These are phyloP conservation scores for Scaptomyza tumidula DNA, from an alignment of 2,888 invertebrate genomes.

Conservation along the genomic window DNA sequence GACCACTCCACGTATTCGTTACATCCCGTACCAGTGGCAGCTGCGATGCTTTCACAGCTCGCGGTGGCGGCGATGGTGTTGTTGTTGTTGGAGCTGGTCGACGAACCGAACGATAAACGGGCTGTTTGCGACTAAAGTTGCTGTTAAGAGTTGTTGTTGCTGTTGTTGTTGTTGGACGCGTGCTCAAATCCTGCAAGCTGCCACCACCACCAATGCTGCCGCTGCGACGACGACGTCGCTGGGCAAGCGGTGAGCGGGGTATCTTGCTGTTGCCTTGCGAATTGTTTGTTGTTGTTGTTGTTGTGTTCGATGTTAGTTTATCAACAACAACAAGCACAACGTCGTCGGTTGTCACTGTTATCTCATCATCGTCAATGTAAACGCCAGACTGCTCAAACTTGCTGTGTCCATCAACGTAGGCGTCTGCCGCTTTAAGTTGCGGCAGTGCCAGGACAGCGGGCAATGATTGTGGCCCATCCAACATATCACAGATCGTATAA, in stretches of 20 bases:
- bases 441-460: slow-evolving; percentile 69
- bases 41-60: slow-evolving; percentile 42
- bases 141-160: slow-evolving; percentile 15
- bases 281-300: slow-evolving; percentile 1
- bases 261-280: slow-evolving; percentile 83
- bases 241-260: slow-evolving; percentile 82
- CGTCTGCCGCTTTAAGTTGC: slow-evolving; percentile 18
- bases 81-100: slow-evolving; percentile 66
- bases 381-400: slow-evolving; percentile 84
- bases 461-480: slow-evolving; percentile 78
- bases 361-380: slow-evolving; percentile 83
- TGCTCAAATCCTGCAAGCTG: slow-evolving; percentile 78
- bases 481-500: slow-evolving; percentile 45
- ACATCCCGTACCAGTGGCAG: slow-evolving; percentile 84
- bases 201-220: slow-evolving; percentile 81
- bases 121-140: slow-evolving; percentile 82
- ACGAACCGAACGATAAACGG: slow-evolving; percentile 84
- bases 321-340: not conserved
- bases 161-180: slow-evolving; percentile 64
- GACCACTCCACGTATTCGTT: slow-evolving; percentile 91
- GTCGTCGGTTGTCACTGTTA: slow-evolving; percentile 85
- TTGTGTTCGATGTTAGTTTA: not conserved
- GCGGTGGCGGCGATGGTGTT: slow-evolving; percentile 49
- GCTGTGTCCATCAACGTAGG: slow-evolving; percentile 40
- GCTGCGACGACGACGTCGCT: slow-evolving; percentile 82